A percentile compares a stretch with the other conserved stretches of the same genome.
Conservation (phyloP, 2,113 vertebrate genomes). For the Numenius arquata region DNA sequence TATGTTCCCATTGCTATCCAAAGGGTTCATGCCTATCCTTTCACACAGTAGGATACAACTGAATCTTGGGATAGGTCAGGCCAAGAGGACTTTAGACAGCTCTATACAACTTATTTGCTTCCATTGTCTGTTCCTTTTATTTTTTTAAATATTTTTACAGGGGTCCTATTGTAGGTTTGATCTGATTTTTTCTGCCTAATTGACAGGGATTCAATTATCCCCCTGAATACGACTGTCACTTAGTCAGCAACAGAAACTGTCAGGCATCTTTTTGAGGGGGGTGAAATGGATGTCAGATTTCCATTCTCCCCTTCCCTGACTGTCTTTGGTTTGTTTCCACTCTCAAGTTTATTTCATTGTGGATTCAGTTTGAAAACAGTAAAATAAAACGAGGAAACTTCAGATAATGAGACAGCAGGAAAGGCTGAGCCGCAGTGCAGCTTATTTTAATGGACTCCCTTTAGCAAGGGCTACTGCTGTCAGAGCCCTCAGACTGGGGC, state of each 20-base stretch:
- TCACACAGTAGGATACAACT: too few relatives aligned
- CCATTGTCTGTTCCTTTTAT: neutral
- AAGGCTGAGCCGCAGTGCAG: neutral
- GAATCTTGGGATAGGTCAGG: too few relatives aligned
- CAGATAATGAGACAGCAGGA: neutral
- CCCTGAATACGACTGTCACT: neutral
- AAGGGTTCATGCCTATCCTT: neutral
- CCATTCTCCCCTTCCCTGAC: neutral
- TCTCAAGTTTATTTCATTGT: neutral
- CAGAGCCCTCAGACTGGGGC: accelerated
- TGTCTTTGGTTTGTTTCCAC: neutral
- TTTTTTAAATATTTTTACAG: neutral
- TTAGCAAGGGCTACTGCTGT: neutral
- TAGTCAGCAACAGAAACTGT: neutral
- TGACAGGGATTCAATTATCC: conserved; percentile 50
- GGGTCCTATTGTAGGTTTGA: neutral
- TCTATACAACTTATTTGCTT: neutral
- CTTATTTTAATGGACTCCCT: neutral
- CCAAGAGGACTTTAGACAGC: neutral
- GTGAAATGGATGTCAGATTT: neutral
- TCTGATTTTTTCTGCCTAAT: neutral
- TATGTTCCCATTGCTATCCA: neutral
- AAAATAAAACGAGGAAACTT: neutral
- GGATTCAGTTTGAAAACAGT: neutral
- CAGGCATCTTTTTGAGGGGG: neutral